Percentiles rank a stretch among this genome's conserved stretches.
phyloP scores from a whole-genome alignment of 2,888 invertebrate species.

The Lottia scabra region DNA sequence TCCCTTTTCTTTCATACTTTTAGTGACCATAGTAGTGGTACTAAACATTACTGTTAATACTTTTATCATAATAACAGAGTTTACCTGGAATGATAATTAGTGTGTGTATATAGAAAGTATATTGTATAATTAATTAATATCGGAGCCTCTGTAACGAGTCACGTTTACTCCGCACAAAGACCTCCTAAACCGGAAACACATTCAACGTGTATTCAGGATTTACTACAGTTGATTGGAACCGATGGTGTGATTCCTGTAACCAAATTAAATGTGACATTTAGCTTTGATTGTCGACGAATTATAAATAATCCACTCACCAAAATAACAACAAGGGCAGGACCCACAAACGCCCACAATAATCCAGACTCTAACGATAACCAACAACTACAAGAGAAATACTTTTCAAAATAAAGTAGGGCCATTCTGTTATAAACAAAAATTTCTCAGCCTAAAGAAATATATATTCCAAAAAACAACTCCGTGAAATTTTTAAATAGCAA shows the following conservation, averaged over 20 bases:
- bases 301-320: constrained; percentile 36
- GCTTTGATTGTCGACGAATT: too few species aligned
- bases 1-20: constrained; percentile 42
- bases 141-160: too few species aligned
- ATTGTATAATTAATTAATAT: too few species aligned
- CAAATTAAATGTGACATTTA: too few species aligned
- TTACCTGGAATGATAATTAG: constrained; percentile 40
- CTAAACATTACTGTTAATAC: constrained; percentile 45
- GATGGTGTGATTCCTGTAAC: not conserved
- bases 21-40: constrained; percentile 45
- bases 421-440: too few species aligned
- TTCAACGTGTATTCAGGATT: too few species aligned
- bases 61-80: constrained; percentile 41
- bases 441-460: too few species aligned
- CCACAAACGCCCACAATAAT: constrained; percentile 53
- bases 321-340: constrained; percentile 48
- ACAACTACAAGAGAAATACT: constrained; percentile 44
- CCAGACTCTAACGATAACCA: constrained; percentile 50
- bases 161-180: not conserved
- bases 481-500: too few species aligned
- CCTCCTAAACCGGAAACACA: too few species aligned
- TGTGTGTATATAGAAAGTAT: too few species aligned
- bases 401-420: too few species aligned
- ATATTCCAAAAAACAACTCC: too few species aligned
- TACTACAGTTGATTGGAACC: not conserved